These are phyloP conservation scores for Calephelis virginiensis DNA, from an alignment of 1,140 invertebrate genomes.

Conservation along the genomic window DNA sequence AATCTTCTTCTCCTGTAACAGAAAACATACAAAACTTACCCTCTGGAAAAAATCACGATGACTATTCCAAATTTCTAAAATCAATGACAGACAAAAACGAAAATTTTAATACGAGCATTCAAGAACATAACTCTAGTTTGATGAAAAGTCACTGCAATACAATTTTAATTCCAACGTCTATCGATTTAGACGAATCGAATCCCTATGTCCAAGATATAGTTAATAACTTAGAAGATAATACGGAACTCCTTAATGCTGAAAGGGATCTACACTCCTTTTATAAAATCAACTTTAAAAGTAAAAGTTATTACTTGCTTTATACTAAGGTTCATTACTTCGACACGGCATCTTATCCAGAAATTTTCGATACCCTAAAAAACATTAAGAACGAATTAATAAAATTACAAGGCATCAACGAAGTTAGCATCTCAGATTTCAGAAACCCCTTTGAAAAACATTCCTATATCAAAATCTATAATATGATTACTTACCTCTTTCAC, in stretches of 20 bases:
- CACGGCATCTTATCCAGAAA: too few species aligned
- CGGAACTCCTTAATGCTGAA: conserved; percentile 24
- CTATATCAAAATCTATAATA: conserved; percentile 32
- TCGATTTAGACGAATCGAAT: conserved; percentile 40
- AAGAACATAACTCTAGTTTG: conserved; percentile 32
- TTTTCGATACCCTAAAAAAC: too few species aligned
- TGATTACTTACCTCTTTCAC: conserved; percentile 29
- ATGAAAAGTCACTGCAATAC: conserved; percentile 21
- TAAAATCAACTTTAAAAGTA: too few species aligned
- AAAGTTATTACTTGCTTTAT: too few species aligned
- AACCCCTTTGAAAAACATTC: conserved; percentile 29
- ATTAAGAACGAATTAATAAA: too few species aligned
- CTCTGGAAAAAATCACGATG: conserved; percentile 5
- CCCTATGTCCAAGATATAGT: conserved; percentile 31
- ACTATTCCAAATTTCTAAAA: conserved; percentile 30
- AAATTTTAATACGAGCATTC: conserved; percentile 23
- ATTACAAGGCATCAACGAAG: too few species aligned
- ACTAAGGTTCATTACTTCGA: too few species aligned
- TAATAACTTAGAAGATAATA: not conserved
- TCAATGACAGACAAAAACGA: conserved; percentile 18
- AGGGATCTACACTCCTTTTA: conserved; percentile 25
- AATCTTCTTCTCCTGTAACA: not conserved
- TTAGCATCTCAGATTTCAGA: too few species aligned
- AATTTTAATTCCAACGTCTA: conserved; percentile 32
- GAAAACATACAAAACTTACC: not conserved